Percentiles rank a stretch among this genome's conserved stretches.
These are phyloP conservation scores for Cheilosia variabilis DNA, from an alignment of 2,888 invertebrate genomes.

Conservation along the genomic window DNA sequence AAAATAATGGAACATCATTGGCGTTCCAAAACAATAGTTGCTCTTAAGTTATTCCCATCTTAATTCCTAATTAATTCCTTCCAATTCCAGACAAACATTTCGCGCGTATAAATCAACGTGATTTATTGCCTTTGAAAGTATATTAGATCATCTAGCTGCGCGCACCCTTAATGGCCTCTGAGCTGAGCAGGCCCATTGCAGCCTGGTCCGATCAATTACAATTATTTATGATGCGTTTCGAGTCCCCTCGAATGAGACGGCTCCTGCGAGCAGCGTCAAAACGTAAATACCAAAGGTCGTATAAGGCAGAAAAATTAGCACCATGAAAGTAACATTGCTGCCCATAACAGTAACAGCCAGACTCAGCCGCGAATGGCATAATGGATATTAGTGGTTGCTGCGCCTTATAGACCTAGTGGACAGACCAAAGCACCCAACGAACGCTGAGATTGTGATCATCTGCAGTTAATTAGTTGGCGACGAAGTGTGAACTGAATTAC, in stretches of 20 bases:
- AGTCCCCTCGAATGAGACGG: constrained; percentile 43
- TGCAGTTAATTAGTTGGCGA: constrained; percentile 74
- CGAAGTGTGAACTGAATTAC: constrained; percentile 74
- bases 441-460: constrained; percentile 65
- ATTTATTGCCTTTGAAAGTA: constrained; percentile 68
- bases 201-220: constrained; percentile 50
- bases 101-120: constrained; percentile 57
- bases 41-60: too few relatives aligned
- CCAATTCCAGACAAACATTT: constrained; percentile 38
- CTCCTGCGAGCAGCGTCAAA: constrained; percentile 59
- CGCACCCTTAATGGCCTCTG: constrained; percentile 48
- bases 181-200: constrained; percentile 1
- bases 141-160: constrained; percentile 57
- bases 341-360: constrained; percentile 38
- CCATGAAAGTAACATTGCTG: constrained; percentile 72
- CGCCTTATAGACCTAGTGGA: constrained; percentile 48
- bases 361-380: constrained; percentile 65
- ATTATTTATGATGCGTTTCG: constrained; percentile 65
- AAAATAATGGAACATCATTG: too few relatives aligned
- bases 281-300: constrained; percentile 73
- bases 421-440: constrained; percentile 21
- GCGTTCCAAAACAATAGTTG: too few relatives aligned
- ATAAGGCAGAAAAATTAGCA: constrained; percentile 75
- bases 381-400: constrained; percentile 55
- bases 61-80: neutral